Percentiles rank a stretch among this genome's conserved stretches.
Conservation (phyloP, 2,797 vertebrate genomes). For the Pseudotriccus pelzelni region DNA sequence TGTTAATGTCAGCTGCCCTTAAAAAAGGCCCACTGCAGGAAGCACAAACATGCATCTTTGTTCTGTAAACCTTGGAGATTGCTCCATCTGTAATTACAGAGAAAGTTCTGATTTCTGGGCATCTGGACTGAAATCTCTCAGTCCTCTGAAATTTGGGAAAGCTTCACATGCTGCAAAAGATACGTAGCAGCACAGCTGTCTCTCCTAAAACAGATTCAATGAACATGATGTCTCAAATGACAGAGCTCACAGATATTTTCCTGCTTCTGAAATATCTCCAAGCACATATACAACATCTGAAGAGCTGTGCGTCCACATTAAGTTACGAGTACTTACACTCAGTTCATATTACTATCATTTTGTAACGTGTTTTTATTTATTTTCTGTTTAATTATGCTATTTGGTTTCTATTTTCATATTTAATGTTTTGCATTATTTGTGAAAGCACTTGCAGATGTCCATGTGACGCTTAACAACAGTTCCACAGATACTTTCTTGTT, state of each 20-base stretch:
- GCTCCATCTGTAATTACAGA: neutral
- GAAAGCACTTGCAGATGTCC: neutral
- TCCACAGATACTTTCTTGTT: neutral
- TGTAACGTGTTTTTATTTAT: neutral
- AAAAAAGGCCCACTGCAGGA: neutral
- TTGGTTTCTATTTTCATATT: neutral
- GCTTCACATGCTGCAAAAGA: neutral
- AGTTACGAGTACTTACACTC: neutral
- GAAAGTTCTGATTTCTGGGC: neutral
- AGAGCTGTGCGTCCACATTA: neutral
- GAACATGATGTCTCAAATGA: neutral
- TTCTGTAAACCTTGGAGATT: neutral
- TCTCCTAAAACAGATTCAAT: neutral
- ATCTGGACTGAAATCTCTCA: neutral
- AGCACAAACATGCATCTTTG: neutral
- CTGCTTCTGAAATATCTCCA: neutral
- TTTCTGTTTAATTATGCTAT: neutral
- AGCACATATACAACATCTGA: neutral
- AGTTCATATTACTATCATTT: neutral
- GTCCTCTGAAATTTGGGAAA: neutral
- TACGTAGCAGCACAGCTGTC: neutral
- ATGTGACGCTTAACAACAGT: neutral
- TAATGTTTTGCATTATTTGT: neutral
- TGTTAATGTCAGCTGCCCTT: neutral
- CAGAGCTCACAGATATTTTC: neutral